Evolutionary conservation across 1,140 invertebrate species (phyloP).

Genomic region (Hylyphantes graminicola): DNA sequence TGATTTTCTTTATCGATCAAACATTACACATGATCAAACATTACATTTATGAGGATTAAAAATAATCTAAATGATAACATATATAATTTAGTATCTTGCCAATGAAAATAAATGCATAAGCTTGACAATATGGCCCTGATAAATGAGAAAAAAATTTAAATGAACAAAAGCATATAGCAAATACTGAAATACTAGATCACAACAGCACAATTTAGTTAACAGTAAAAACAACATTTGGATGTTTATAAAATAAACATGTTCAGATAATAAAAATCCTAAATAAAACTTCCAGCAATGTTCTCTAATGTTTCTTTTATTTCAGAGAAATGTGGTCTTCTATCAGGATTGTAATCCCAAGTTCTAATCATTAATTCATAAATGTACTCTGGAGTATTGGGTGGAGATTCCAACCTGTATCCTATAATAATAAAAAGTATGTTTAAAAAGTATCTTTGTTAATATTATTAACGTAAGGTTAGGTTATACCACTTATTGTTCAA

Average conservation of each 20-base stretch:
- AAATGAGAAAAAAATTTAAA: neutral
- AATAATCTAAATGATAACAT: constrained; percentile 3
- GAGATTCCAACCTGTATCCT: constrained; percentile 94
- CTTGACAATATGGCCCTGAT: too few relatives aligned
- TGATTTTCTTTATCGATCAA: neutral
- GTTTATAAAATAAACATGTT: neutral
- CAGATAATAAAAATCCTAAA: constrained; percentile 13
- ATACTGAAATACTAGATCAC: constrained; percentile 18
- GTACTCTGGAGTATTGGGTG: constrained; percentile 82
- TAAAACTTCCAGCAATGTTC: constrained; percentile 54
- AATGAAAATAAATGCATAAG: neutral
- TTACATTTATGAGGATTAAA: neutral
- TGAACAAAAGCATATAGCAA: constrained; percentile 5
- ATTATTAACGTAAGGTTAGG: too few relatives aligned
- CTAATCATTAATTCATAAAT: constrained; percentile 88
- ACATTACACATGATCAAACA: neutral
- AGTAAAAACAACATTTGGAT: too few relatives aligned
- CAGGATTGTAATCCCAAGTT: constrained; percentile 94
- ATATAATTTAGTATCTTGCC: constrained; percentile 7
- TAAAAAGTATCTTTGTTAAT: neutral
- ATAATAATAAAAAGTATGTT: constrained; percentile 54
- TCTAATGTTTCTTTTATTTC: constrained; percentile 73
- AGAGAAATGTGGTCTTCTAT: constrained; percentile 90
- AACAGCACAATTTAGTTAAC: constrained; percentile 2
- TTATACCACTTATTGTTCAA: too few relatives aligned